These are phyloP conservation scores for Temnothorax curvispinosus DNA, from an alignment of 1,140 invertebrate species.

Conservation along the genomic window DNA sequence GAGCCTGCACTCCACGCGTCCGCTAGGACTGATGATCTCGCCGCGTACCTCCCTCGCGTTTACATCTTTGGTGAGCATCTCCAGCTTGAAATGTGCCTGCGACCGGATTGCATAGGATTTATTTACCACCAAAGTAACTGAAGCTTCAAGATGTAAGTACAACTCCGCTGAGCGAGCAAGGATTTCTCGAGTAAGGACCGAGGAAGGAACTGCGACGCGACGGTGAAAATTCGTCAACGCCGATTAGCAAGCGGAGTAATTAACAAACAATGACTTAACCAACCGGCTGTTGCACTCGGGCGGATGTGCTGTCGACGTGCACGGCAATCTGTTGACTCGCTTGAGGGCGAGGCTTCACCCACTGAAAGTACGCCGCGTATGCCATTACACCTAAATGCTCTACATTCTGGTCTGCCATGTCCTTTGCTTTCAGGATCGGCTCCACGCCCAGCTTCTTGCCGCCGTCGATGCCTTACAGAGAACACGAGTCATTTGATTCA, in stretches of 20 bases:
- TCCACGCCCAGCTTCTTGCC: slow-evolving; percentile 92
- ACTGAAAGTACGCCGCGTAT: slow-evolving; percentile 95
- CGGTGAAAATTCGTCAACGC: slow-evolving; percentile 38
- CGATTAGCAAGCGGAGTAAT: slow-evolving; percentile 22
- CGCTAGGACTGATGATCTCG: slow-evolving; percentile 93
- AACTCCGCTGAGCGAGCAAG: neutral
- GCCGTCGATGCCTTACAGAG: slow-evolving; percentile 87
- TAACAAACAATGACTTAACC: slow-evolving; percentile 79
- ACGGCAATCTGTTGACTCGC: slow-evolving; percentile 92
- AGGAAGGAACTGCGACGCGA: neutral
- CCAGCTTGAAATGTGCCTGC: slow-evolving; percentile 93
- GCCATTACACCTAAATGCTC: slow-evolving; percentile 99
- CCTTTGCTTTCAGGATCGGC: slow-evolving; percentile 95
- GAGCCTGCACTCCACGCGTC: slow-evolving; percentile 87
- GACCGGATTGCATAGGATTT: neutral
- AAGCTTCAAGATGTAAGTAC: neutral
- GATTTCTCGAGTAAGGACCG: neutral
- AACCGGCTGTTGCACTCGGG: slow-evolving; percentile 93
- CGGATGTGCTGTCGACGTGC: slow-evolving; percentile 92
- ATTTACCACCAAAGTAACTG: neutral
- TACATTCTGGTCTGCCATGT: slow-evolving; percentile 97
- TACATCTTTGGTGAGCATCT: slow-evolving; percentile 92
- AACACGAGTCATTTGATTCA: neutral
- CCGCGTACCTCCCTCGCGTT: slow-evolving; percentile 92
- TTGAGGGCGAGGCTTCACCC: slow-evolving; percentile 93